Evolutionary conservation across 2,888 invertebrate genomes (phyloP).

Genomic region (Troglohyphantes excavatus): DNA sequence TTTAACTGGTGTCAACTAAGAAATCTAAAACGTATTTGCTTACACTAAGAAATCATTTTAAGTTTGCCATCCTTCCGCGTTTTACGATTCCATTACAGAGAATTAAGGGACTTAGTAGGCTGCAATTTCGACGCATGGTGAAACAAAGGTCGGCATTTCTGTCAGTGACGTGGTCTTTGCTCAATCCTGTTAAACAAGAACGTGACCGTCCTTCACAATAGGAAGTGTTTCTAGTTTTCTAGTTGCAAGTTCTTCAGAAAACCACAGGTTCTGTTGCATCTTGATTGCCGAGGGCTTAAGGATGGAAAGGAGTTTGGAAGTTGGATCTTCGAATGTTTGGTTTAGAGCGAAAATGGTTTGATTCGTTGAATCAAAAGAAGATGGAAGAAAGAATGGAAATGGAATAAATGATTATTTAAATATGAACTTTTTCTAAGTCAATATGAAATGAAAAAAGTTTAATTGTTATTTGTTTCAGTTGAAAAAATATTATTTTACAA

Average conservation of each 20-base stretch:
- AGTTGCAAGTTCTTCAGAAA: slow-evolving; percentile 15
- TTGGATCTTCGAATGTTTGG: neutral
- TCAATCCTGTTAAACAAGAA: slow-evolving; percentile 40
- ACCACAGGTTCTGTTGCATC: slow-evolving; percentile 57
- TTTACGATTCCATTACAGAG: neutral
- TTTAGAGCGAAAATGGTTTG: slow-evolving; percentile 15
- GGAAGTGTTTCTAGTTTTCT: no score
- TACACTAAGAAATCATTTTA: no score
- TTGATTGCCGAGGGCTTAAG: slow-evolving; percentile 24
- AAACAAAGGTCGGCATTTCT: neutral
- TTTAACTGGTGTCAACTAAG: no score
- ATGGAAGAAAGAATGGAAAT: no score
- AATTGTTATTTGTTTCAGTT: no score
- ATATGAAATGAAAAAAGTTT: no score
- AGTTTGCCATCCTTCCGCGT: no score
- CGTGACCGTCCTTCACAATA: slow-evolving; percentile 44
- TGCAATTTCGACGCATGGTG: neutral
- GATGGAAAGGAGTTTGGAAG: neutral
- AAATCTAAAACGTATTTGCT: no score
- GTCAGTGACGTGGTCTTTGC: neutral
- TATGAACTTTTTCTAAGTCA: no score
- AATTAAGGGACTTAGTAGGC: neutral
- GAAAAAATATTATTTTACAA: no score
- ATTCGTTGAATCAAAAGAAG: neutral
- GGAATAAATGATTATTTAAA: no score